A percentile compares a stretch with the other conserved stretches of the same genome.
Conservation (phyloP, 2,113 vertebrate species). For the Pangasianodon gigas region DNA sequence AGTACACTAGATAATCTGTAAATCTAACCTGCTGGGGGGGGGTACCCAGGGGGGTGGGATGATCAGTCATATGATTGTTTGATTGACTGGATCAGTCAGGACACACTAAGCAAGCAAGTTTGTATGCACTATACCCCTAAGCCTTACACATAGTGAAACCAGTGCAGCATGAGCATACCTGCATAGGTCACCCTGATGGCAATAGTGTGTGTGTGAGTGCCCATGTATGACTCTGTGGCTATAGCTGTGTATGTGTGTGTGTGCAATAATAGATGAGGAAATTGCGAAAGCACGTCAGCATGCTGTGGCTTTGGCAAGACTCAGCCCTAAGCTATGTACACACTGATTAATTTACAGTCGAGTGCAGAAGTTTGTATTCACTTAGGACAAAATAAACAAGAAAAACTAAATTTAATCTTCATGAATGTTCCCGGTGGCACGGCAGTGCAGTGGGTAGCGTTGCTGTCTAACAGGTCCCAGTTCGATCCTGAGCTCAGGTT, state of each 20-base stretch:
- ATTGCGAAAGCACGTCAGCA: slow-evolving; percentile 40
- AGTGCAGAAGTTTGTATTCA: background rate
- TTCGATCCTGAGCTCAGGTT: background rate
- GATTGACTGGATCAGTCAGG: slow-evolving; percentile 42
- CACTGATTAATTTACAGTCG: background rate
- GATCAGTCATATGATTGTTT: slow-evolving; percentile 54
- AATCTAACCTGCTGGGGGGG: background rate
- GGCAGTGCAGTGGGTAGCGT: background rate
- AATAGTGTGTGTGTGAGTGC: slow-evolving; percentile 43
- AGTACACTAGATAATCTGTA: background rate
- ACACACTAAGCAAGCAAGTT: slow-evolving; percentile 40
- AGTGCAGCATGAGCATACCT: slow-evolving; percentile 53
- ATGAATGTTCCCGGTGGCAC: background rate
- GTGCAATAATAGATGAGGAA: slow-evolving; percentile 18
- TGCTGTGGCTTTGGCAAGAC: slow-evolving; percentile 30
- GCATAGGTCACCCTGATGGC: slow-evolving; percentile 51
- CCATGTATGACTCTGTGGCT: background rate
- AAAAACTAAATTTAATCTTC: background rate
- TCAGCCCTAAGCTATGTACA: slow-evolving; percentile 2
- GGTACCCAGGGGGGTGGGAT: slow-evolving; percentile 42
- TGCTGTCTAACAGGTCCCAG: background rate
- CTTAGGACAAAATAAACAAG: background rate
- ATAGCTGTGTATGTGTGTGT: slow-evolving; percentile 8
- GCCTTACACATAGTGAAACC: slow-evolving; percentile 56
- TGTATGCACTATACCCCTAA: slow-evolving; percentile 56